Evolutionary conservation across 2,888 invertebrate species (phyloP).

Genomic region (Acanthosoma haemorrhoidale): DNA sequence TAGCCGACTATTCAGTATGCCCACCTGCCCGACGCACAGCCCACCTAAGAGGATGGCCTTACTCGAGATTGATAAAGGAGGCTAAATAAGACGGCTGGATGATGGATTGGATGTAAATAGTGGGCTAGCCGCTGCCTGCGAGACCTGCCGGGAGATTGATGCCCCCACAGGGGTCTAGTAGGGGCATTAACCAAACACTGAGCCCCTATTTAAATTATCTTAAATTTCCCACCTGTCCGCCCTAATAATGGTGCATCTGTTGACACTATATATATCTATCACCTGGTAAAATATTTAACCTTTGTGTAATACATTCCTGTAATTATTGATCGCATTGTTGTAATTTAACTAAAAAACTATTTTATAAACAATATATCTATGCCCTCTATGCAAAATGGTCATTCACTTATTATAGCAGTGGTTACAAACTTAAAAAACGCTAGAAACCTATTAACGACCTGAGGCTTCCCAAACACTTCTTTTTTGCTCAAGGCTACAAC

Average conservation of each 20-base stretch:
- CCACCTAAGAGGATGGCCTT: background rate
- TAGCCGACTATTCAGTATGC: background rate
- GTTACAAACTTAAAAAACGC: too few species aligned
- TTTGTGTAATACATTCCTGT: too few species aligned
- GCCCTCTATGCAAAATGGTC: too few species aligned
- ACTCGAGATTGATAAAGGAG: background rate
- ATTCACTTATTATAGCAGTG: too few species aligned
- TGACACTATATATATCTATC: background rate
- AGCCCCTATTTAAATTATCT: background rate
- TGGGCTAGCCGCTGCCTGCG: too few species aligned
- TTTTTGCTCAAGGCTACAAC: too few species aligned
- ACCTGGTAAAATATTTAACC: background rate
- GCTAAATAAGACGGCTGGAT: background rate
- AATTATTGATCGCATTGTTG: too few species aligned
- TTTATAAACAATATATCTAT: too few species aligned
- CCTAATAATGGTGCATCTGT: background rate
- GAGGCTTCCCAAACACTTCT: too few species aligned
- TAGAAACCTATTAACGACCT: too few species aligned
- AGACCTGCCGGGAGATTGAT: constrained; percentile 1
- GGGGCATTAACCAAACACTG: background rate
- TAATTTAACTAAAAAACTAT: too few species aligned
- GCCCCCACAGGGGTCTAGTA: background rate
- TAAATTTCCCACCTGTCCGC: background rate
- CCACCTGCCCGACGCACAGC: background rate
- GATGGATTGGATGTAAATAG: constrained; percentile 4